These are phyloP conservation scores for Acrocera orbiculus DNA, from an alignment of 2,888 invertebrate species.

Conservation along the genomic window DNA sequence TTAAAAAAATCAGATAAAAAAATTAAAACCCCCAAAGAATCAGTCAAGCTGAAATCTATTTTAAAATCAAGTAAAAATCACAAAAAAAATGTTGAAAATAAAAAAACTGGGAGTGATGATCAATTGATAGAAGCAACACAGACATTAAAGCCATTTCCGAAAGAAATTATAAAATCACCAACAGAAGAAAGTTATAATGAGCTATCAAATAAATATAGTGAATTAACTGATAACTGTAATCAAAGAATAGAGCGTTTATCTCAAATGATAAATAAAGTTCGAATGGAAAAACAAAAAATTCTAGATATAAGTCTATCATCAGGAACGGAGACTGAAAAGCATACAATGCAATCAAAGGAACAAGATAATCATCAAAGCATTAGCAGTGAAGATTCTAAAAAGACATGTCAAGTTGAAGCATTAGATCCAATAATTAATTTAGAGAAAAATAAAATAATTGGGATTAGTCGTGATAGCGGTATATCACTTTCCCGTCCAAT, in stretches of 20 bases:
- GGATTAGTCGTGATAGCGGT: conserved; percentile 27
- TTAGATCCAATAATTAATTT: conserved; percentile 13
- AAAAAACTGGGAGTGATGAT: no score
- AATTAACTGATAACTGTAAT: conserved; percentile 36
- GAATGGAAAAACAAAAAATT: conserved; percentile 37
- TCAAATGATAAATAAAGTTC: conserved; percentile 38
- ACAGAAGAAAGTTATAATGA: no score
- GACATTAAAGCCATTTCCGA: background rate
- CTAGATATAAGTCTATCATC: conserved; percentile 30
- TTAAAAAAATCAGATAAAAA: conserved; percentile 8
- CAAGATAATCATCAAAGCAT: no score
- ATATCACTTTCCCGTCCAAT: conserved; percentile 27
- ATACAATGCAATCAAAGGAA: conserved; percentile 7
- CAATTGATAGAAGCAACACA: no score
- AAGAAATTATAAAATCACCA: background rate
- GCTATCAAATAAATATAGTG: conserved; percentile 29
- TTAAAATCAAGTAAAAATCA: no score
- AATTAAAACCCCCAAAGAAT: background rate
- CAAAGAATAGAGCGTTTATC: conserved; percentile 39
- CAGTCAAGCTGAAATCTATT: background rate
- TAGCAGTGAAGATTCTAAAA: conserved; percentile 1
- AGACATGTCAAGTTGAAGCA: background rate
- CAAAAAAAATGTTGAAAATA: no score
- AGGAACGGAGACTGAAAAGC: conserved; percentile 19
- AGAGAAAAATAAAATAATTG: conserved; percentile 22